Conservation (phyloP, 2,797 vertebrate species). For the Eidolon dupreanum region DNA sequence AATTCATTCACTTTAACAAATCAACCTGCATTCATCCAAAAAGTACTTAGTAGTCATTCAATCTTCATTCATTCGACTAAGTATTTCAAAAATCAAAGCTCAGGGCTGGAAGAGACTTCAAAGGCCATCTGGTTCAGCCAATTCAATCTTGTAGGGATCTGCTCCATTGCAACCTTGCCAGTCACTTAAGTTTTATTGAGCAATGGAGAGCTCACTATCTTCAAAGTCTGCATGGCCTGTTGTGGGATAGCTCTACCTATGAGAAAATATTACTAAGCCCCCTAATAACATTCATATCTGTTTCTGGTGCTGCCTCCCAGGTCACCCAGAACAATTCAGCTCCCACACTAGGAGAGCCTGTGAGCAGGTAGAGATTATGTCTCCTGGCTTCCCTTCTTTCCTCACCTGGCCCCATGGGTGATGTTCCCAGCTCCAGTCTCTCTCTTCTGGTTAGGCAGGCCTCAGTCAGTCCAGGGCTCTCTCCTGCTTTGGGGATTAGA, state of each 20-base stretch:
- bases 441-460: background rate
- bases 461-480: background rate
- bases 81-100: slow-evolving; percentile 10
- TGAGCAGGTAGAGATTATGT: background rate
- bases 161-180: background rate
- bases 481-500: background rate
- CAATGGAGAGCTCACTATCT: background rate
- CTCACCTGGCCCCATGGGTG: background rate
- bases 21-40: slow-evolving; percentile 12
- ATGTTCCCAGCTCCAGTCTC: background rate
- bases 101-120: background rate
- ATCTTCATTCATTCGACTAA: background rate
- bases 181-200: background rate
- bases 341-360: background rate
- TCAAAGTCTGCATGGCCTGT: background rate
- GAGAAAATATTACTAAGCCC: background rate
- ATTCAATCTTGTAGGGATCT: background rate
- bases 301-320: background rate
- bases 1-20: slow-evolving; percentile 38
- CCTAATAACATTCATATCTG: background rate
- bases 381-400: background rate
- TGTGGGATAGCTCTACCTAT: background rate
- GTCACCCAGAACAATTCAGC: background rate
- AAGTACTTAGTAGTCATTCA: slow-evolving; percentile 28
- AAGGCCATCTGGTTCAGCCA: background rate